A percentile compares a stretch with the other conserved stretches of the same genome.
These are phyloP conservation scores for Nomia melanderi DNA, from an alignment of 1,140 invertebrate species.

Conservation along the genomic window DNA sequence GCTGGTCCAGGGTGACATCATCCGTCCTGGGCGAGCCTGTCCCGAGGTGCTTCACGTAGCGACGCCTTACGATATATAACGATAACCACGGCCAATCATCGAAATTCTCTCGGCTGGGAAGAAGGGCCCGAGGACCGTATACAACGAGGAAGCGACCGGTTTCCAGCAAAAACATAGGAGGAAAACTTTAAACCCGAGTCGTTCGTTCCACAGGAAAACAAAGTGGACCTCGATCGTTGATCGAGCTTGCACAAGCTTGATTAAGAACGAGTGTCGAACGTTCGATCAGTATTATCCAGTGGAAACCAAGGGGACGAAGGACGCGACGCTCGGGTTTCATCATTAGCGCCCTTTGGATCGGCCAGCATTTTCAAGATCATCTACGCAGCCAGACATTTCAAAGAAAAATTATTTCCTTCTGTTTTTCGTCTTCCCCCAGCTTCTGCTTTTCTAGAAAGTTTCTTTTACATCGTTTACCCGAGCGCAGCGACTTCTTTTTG, in stretches of 20 bases:
- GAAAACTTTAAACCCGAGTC: background rate
- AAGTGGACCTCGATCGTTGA: no score
- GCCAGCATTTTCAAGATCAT: conserved; percentile 40
- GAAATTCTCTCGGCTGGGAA: conserved; percentile 36
- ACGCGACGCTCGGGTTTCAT: background rate
- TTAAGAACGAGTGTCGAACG: background rate
- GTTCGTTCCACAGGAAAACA: background rate
- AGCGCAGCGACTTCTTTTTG: conserved; percentile 35
- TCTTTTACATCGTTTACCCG: no score
- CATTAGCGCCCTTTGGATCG: conserved; percentile 46
- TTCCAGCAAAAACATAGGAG: background rate
- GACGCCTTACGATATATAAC: conserved; percentile 32
- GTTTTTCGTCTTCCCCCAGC: background rate
- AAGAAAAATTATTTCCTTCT: conserved; percentile 40
- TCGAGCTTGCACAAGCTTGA: no score
- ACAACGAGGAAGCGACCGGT: conserved; percentile 22
- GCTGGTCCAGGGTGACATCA: conserved; percentile 65
- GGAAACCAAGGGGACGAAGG: background rate
- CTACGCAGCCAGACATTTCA: conserved; percentile 59
- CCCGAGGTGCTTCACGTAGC: conserved; percentile 53
- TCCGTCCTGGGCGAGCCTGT: conserved; percentile 57
- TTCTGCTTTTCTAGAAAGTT: no score
- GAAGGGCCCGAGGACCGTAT: conserved; percentile 30
- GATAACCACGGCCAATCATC: conserved; percentile 45
- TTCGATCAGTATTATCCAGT: conserved; percentile 37